Evolutionary conservation across 2,888 invertebrate genomes (phyloP), one percentile per base, ranked within the genome.

Genomic region (Napeogenes sylphis): DNA sequence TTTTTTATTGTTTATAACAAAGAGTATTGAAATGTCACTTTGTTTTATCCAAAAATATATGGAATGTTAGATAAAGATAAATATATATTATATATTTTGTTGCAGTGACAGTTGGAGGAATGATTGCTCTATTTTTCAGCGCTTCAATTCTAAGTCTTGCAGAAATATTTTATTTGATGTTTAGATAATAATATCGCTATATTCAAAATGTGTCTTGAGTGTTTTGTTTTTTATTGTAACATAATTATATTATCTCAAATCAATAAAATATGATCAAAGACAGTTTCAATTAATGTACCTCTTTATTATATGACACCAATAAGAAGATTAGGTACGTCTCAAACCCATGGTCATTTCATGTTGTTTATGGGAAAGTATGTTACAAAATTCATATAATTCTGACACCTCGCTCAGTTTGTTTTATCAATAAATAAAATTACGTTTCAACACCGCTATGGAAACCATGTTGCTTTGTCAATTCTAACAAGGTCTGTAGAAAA

Each of bases 101-200:
- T 68, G 70, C 79, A 93, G 93, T 93, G n/a, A 90, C 92, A 0
- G 85, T 93, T 67, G 93, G 93, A 54, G 93, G 93, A 4, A 90
- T 92, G 42, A 85, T 91, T 1, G 92, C 92, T 0, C 76, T 94
- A 0, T 93, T 94, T 76, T 90, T 93, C 70, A 92, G 93, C 6
- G 93, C 93, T 0, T 93, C 93, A 56, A 81, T 93, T 63, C 78
- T 94, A 61, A 93, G 93, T 74, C 75, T 93, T 53, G 88, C 91
- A 0, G 93, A 94, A 83, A 77, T 92, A 64, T 74, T 92, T n/a
- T 93, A 93, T 73, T 92, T 87, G 2, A 66, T 84, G 8, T 65
- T 83, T 13, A 71, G 79, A 64, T 46, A 10, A 12, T 21, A 38
- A 46, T 38, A 13, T 5, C 4, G 6, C 4, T 35, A 6, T 65